Percentiles rank a stretch among this genome's conserved stretches.
Conservation (phyloP, 1,140 invertebrate species). For the Chrysomallon squamiferum region DNA sequence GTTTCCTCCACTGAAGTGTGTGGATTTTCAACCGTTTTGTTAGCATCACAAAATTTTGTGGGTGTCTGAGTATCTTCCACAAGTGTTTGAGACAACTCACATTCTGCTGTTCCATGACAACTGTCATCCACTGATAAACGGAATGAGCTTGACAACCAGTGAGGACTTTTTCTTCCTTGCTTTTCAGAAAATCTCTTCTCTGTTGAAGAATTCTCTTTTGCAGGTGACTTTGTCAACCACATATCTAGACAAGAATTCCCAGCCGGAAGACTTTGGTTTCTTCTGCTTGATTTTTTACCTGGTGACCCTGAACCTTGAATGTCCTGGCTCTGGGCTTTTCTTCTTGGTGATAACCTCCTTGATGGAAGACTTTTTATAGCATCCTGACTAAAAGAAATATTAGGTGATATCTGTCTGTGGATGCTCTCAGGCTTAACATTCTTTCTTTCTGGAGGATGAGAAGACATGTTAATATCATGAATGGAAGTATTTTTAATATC, state of each 20-base stretch:
- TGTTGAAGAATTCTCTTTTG: background rate
- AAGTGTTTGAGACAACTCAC: constrained; percentile 17
- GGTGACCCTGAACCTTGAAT: background rate
- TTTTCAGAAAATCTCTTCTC: background rate
- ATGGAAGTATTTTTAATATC: no score
- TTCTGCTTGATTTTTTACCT: background rate
- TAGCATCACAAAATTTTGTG: constrained; percentile 11
- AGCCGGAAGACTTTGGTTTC: constrained; percentile 4
- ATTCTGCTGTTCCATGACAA: background rate
- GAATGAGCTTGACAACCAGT: background rate
- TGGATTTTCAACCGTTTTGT: background rate
- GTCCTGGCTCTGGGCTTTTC: constrained; percentile 25
- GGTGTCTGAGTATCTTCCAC: constrained; percentile 52
- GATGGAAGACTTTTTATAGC: constrained; percentile 2
- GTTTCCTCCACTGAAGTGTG: constrained; percentile 32
- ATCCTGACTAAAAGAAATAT: background rate
- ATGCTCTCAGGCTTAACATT: background rate
- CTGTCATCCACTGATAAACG: background rate
- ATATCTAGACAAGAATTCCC: constrained; percentile 27
- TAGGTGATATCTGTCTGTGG: background rate
- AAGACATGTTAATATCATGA: no score
- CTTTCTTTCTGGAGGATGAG: no score
- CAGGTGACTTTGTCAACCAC: constrained; percentile 35
- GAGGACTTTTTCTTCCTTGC: background rate
- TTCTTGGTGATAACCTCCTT: constrained; percentile 2